Evolutionary conservation across 1,140 invertebrate genomes (phyloP), one percentile per base, ranked within the genome.

Genomic region (Zeugodacus cucurbitae): DNA sequence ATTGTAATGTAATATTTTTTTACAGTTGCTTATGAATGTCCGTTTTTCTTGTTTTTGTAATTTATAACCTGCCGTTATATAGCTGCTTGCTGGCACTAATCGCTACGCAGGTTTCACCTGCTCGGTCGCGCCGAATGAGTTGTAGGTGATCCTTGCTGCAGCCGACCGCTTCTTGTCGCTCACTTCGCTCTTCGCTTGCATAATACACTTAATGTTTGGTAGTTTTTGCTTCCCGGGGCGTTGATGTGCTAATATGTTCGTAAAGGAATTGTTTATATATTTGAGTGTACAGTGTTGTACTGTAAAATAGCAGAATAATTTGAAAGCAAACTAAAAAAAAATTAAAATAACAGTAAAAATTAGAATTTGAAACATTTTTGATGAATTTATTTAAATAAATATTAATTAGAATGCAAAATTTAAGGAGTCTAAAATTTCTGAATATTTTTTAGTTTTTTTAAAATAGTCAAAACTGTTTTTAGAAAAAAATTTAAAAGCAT

Each of bases 71-170:
- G 67, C 34, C 34, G 67, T 6, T 37, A 6, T 34, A 37, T 41
- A 74, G 67, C 67, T 17, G 26, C 74, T 34, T 34, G 41, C 74
- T 17, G 41, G n/a, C 74, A 82, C 44, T 82, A 82, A n/a, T 48
- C 67, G 74, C 34, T 22, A 48, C 22, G 74, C 41, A 44, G 74
- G 58, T 82, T 82, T 26, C 74, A 82, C 74, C 74, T 82, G 74
- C 74, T 29, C n/a, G n/a, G 1, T 7, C 20, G 70, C 70, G 6
- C 20, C 70, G 22, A 74, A 48, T 82, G 41, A 82, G 74, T 82
- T 29, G 74, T 82, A 82, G 74, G 74, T 82, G 74, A 44, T 82
- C 7, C n/a, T 48, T 17, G 74, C 74, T 34, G 58, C n/a, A 62
- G 37, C 7, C 74, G n/a, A 82, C 41, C 26, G 44, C 74, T 41